Base-by-base conservation (phyloP, 2,113 vertebrate species). In the Micronycteris hirsuta region DNA sequence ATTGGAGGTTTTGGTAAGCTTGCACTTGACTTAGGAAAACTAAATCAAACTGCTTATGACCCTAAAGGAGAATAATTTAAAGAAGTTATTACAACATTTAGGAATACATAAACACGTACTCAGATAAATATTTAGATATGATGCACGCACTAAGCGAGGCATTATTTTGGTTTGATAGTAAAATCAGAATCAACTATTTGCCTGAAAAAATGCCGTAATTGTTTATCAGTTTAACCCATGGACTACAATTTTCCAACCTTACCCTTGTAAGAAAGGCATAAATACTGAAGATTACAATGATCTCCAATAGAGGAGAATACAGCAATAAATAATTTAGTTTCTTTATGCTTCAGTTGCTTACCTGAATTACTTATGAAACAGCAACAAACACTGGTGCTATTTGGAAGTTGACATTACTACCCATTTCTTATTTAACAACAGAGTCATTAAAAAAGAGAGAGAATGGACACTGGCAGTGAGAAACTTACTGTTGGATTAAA, bases 331-430 rank as follows among this genome's bases (percentile, higher is more conserved):
- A 97, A 85, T 86, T 96, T 97, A 88, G 56, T 7, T 81, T 96
- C 92, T 88, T 92, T 95, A 80, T 86, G 97, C 84, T 96, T 97
- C 83, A 93, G 77, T 91, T 96, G 93, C 89, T 97, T 96, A 86
- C 87, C 97, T 97, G 92, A 98, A 97, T 97, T 93, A 92, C 77
- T 96, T 95, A 95, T 13, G 94, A 97, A 97, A 81, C 61, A 95
- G 95, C 92, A 97, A 93, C 91, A 97, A 95, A 94, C 67, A 93
- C 56, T 28, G 49, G 74, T 90, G 31, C 82, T 91, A 52, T 1
- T 91, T 71, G 0, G 13, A 70, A 85, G 84, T 2, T 94, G 94
- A 97, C 95, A 97, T 86, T 84, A 95, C 26, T 86, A 95, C 15
- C 45, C 58, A 90, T 76, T 86, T 96, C 96, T 97, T 96, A 95